phyloP scores from a whole-genome alignment of 2,888 invertebrate species.

The Parapristionchus giblindavisi region DNA sequence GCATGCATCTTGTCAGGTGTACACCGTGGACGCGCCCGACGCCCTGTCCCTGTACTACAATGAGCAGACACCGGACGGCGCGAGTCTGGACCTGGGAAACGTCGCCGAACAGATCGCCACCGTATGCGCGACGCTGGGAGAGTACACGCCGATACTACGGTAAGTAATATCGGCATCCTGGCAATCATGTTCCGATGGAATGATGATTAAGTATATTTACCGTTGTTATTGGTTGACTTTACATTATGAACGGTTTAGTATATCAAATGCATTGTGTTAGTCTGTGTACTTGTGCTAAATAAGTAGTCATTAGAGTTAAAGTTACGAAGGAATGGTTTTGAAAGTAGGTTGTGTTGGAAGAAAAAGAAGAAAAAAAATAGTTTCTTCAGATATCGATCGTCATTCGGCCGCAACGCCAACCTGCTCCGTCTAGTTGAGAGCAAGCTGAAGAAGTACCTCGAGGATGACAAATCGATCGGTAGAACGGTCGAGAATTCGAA shows the following conservation, averaged over 20 bases:
- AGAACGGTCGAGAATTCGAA: conserved; percentile 77
- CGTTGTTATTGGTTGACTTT: too few relatives aligned
- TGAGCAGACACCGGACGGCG: conserved; percentile 81
- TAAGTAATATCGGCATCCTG: conserved; percentile 75
- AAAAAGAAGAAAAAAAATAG: too few relatives aligned
- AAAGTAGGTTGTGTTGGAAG: too few relatives aligned
- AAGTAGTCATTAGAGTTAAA: too few relatives aligned
- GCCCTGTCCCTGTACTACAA: conserved; percentile 97
- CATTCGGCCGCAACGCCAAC: conserved; percentile 96
- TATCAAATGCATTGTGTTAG: too few relatives aligned
- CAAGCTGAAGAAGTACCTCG: conserved; percentile 90
- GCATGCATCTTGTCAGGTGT: conserved; percentile 70
- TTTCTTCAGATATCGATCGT: conserved; percentile 76
- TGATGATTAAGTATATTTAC: too few relatives aligned
- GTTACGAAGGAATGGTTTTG: too few relatives aligned
- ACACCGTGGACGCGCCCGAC: conserved; percentile 93
- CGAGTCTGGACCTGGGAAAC: conserved; percentile 85
- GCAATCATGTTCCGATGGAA: background rate
- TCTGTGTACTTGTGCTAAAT: too few relatives aligned
- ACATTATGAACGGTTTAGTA: too few relatives aligned
- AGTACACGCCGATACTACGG: conserved; percentile 92
- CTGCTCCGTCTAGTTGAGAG: conserved; percentile 96
- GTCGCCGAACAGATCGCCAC: conserved; percentile 98
- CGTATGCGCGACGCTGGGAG: conserved; percentile 82
- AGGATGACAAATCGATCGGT: conserved; percentile 99